These are phyloP conservation scores for Mormoops blainvillei DNA, from an alignment of 2,113 vertebrate genomes.

Conservation along the genomic window DNA sequence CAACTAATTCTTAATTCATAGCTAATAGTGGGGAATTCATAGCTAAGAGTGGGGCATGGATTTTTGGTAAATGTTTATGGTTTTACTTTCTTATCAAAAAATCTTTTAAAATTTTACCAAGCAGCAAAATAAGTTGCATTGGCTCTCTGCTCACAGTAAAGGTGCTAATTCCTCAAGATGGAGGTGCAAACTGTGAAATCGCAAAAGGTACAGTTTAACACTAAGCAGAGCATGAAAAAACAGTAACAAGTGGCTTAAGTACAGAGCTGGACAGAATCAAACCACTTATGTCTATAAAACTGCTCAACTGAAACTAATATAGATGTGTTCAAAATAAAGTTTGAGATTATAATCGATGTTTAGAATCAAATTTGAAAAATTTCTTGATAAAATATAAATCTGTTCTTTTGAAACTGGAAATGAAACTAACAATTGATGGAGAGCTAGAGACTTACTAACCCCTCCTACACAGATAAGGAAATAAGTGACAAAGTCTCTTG, in stretches of 20 bases:
- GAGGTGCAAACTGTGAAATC: constrained; percentile 12
- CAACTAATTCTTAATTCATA: constrained; percentile 35
- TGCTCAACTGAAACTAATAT: constrained; percentile 39
- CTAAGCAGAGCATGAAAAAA: constrained; percentile 37
- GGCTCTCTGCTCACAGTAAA: constrained; percentile 19
- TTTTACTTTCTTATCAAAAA: constrained; percentile 53
- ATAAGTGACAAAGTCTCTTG: constrained; percentile 81
- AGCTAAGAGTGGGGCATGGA: constrained; percentile 3
- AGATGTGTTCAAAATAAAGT: constrained; percentile 55
- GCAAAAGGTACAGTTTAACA: constrained; percentile 38
- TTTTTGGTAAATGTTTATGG: constrained; percentile 18
- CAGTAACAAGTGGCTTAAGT: constrained; percentile 30
- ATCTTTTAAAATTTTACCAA: constrained; percentile 40
- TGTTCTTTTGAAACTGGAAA: constrained; percentile 58
- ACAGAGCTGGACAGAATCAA: constrained; percentile 53
- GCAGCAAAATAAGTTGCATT: constrained; percentile 18
- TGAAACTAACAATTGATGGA: constrained; percentile 54
- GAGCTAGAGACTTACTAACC: constrained; percentile 72
- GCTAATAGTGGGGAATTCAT: constrained; percentile 20
- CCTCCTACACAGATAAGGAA: constrained; percentile 72
- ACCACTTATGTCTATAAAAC: constrained; percentile 27
- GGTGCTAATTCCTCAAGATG: background rate
- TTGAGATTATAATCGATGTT: constrained; percentile 45
- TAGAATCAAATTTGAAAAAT: constrained; percentile 59
- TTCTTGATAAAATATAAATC: constrained; percentile 66